phyloP scores from a whole-genome alignment of 2,888 invertebrate genomes.

The Zygothrica quintamaculata region DNA sequence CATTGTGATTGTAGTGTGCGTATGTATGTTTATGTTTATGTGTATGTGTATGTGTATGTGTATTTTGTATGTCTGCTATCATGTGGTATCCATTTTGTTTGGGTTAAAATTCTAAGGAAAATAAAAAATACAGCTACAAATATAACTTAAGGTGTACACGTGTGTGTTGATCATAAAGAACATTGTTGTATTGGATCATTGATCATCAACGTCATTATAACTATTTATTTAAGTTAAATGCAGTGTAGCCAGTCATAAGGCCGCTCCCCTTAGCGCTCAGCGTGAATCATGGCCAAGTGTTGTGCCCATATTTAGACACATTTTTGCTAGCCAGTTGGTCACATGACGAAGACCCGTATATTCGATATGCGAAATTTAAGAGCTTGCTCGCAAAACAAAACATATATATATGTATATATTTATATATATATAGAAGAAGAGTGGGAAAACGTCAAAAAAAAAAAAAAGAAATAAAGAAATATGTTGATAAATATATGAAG shows the following conservation, averaged over 20 bases:
- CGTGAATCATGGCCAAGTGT: slow-evolving; percentile 60
- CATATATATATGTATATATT: no score
- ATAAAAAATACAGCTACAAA: neutral
- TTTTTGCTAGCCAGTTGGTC: slow-evolving; percentile 68
- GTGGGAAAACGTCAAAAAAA: neutral
- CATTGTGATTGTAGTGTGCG: slow-evolving; percentile 1
- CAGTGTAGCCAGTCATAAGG: slow-evolving; percentile 20
- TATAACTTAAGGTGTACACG: slow-evolving; percentile 1
- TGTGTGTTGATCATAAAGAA: slow-evolving; percentile 21
- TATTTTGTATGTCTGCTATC: slow-evolving; percentile 43
- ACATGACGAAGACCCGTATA: slow-evolving; percentile 57
- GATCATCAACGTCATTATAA: slow-evolving; percentile 8
- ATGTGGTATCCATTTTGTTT: slow-evolving; percentile 47
- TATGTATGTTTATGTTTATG: neutral
- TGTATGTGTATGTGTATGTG: slow-evolving; percentile 1
- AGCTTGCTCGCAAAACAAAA: slow-evolving; percentile 12
- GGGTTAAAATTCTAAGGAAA: slow-evolving; percentile 35
- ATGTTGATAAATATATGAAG: slow-evolving; percentile 7
- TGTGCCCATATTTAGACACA: slow-evolving; percentile 68
- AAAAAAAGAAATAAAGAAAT: slow-evolving; percentile 13
- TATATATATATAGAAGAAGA: slow-evolving; percentile 17
- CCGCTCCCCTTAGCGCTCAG: slow-evolving; percentile 11
- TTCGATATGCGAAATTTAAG: slow-evolving; percentile 52
- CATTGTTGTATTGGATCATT: slow-evolving; percentile 27
- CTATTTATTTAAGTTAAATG: slow-evolving; percentile 23